phyloP scores from a whole-genome alignment of 2,113 vertebrate species.

The Petrocephalus zakoni region DNA sequence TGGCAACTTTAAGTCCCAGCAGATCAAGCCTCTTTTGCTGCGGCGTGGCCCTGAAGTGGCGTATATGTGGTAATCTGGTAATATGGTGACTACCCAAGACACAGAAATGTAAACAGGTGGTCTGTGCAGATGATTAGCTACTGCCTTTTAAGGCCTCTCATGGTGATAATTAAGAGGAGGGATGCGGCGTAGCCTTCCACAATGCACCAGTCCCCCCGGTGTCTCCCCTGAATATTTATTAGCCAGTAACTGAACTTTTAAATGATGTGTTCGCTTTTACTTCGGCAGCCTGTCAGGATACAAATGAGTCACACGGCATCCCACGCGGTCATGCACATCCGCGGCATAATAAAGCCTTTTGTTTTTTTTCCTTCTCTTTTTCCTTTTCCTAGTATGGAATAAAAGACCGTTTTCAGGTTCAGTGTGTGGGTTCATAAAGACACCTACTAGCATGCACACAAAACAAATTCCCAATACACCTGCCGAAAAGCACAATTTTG shows the following conservation, averaged over 20 bases:
- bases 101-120: neutral
- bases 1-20: neutral
- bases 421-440: constrained; percentile 45
- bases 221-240: constrained; percentile 36
- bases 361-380: constrained; percentile 26
- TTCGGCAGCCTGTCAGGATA: constrained; percentile 42
- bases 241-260: constrained; percentile 43
- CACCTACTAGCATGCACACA: neutral
- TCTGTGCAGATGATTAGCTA: constrained; percentile 10
- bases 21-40: constrained; percentile 5
- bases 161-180: constrained; percentile 16
- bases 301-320: constrained; percentile 45
- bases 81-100: neutral
- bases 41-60: neutral
- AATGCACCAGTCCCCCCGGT: constrained; percentile 31
- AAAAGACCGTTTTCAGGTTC: constrained; percentile 47
- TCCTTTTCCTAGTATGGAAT: constrained; percentile 40
- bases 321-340: constrained; percentile 45
- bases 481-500: neutral
- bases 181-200: constrained; percentile 31
- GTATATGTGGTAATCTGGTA: neutral
- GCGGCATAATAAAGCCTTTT: constrained; percentile 41
- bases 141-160: constrained; percentile 9
- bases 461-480: constrained; percentile 1
- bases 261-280: constrained; percentile 47